Evolutionary conservation across 2,797 vertebrate species (phyloP), one percentile per base, ranked within the genome.

Genomic region (Borostomias antarcticus): DNA sequence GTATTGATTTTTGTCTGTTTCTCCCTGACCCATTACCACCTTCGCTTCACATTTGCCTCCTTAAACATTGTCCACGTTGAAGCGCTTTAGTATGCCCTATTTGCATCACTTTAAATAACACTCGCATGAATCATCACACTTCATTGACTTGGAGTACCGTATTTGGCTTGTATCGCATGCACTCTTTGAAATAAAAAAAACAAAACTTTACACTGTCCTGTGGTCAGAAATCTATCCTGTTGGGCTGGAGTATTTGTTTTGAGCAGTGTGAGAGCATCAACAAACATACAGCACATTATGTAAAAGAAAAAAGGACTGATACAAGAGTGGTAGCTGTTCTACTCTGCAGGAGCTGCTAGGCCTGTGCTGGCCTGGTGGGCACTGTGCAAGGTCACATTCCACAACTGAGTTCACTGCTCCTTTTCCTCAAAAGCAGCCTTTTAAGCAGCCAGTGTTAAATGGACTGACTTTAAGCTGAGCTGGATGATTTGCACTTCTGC

Each of bases 171-270:
- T 83, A 66, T 64, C 78, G 82, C 77, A 85, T 83, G 75, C 76
- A n/a, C 40, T 84, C 60, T n/a, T n/a, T 73, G 73, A 57, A 90
- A 89, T 85, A 89, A 87, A 89, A 78, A 79, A 79, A 82, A 82
- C 50, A 33, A 50, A 11, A 30, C 45, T 83, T 81, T 58, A 73
- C 62, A 69, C 72, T 17, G 10, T 58, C 29, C 10, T 5, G 13
- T 54, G n/a, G n/a, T n/a, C n/a, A n/a, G n/a, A n/a, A n/a, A n/a
- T n/a, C n/a, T n/a, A n/a, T n/a, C n/a, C n/a, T n/a, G n/a, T n/a
- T n/a, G n/a, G n/a, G n/a, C n/a, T n/a, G n/a, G n/a, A n/a, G n/a
- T n/a, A n/a, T n/a, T n/a, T n/a, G n/a, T n/a, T n/a, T n/a, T n/a
- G n/a, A n/a, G n/a, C n/a, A n/a, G n/a, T n/a, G n/a, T n/a, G n/a